These are phyloP conservation scores for Lasioglossum marginatum DNA, from an alignment of 2,888 invertebrate genomes.

Conservation along the genomic window DNA sequence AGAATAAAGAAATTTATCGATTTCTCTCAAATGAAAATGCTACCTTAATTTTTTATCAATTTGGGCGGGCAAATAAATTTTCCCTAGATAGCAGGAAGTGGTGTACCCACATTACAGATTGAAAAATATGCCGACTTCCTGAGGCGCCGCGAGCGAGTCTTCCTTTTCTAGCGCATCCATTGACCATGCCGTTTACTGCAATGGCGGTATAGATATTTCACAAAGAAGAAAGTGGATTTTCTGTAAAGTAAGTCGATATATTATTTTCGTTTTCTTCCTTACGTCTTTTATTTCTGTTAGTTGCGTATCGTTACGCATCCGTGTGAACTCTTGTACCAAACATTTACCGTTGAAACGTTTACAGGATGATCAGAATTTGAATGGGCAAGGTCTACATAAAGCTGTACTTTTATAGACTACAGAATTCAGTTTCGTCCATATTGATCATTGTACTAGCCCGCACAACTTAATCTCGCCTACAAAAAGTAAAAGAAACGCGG, in stretches of 20 bases:
- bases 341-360: conserved; percentile 32
- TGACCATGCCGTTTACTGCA: conserved; percentile 78
- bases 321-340: conserved; percentile 13
- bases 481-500: conserved; percentile 34
- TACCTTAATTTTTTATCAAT: neutral
- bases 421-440: conserved; percentile 69
- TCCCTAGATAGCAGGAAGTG: conserved; percentile 54
- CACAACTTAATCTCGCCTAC: conserved; percentile 37
- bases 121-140: conserved; percentile 64
- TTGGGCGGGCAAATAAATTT: conserved; percentile 32
- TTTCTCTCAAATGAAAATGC: neutral
- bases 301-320: neutral
- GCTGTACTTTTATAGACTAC: conserved; percentile 60
- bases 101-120: conserved; percentile 23
- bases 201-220: conserved; percentile 75
- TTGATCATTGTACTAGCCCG: conserved; percentile 55
- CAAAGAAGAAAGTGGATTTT: conserved; percentile 62
- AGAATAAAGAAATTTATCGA: neutral
- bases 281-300: neutral
- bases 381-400: conserved; percentile 52
- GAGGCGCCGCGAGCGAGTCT: conserved; percentile 60
- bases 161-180: conserved; percentile 68
- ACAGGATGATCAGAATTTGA: conserved; percentile 47
- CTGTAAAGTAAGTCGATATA: conserved; percentile 65
- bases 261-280: conserved; percentile 14